phyloP scores from a whole-genome alignment of 2,797 vertebrate genomes.

The Cryptoblepharus egeriae region DNA sequence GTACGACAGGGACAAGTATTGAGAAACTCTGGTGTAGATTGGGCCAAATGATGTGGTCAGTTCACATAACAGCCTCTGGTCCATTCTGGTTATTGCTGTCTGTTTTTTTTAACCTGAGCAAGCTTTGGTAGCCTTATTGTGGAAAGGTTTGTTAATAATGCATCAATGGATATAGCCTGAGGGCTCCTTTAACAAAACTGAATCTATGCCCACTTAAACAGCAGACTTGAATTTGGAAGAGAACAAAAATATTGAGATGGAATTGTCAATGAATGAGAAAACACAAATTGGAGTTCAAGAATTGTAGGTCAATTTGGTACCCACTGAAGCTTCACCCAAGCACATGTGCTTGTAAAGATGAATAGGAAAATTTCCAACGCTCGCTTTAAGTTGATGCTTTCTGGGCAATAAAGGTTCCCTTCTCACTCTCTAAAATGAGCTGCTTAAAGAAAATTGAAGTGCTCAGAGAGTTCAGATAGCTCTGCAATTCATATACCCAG shows the following conservation, averaged over 20 bases:
- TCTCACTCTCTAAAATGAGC: conserved; percentile 75
- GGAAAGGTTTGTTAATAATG: too few species aligned
- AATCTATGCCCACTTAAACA: neutral
- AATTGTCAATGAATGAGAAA: conserved; percentile 48
- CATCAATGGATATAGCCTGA: neutral
- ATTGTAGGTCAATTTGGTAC: conserved; percentile 49
- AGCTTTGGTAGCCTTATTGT: too few species aligned
- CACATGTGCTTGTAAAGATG: conserved; percentile 60
- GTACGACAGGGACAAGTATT: too few species aligned
- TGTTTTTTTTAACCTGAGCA: too few species aligned
- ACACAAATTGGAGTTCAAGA: conserved; percentile 38
- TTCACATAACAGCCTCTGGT: neutral
- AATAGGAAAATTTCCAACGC: conserved; percentile 54
- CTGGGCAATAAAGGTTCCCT: conserved; percentile 71
- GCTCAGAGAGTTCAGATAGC: conserved; percentile 69
- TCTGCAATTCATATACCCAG: conserved; percentile 69
- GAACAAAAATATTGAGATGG: conserved; percentile 58
- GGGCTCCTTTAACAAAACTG: neutral
- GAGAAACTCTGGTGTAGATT: neutral
- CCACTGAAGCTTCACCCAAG: conserved; percentile 54
- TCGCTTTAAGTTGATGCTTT: conserved; percentile 72
- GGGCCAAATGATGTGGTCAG: neutral
- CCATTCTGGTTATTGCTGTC: neutral
- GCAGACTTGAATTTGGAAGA: conserved; percentile 46
- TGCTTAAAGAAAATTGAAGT: conserved; percentile 78